A percentile compares a stretch with the other conserved stretches of the same genome.
Evolutionary conservation across 2,888 invertebrate species (phyloP).

Genomic region (Julus scanicus): DNA sequence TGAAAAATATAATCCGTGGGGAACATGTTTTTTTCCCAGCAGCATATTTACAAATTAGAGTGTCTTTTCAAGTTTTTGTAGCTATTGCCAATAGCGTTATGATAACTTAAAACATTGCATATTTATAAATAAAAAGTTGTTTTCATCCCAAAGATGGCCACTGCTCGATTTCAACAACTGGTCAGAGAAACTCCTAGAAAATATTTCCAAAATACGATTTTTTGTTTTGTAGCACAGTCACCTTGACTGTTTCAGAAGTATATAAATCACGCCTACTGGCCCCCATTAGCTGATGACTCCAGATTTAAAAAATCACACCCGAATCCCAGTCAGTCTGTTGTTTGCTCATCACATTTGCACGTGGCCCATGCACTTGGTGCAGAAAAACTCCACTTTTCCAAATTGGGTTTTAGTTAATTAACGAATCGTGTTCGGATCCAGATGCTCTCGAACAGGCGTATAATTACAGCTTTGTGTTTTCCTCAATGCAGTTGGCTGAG

Average conservation of each 20-base stretch:
- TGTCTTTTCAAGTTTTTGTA: no score
- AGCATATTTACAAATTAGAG: no score
- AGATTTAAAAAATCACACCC: not conserved
- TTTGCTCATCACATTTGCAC: not conserved
- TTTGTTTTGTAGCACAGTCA: not conserved
- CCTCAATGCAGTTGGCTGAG: not conserved
- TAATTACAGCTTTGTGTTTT: slow-evolving; percentile 37
- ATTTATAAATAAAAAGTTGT: no score
- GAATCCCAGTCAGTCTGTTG: not conserved
- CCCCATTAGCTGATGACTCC: slow-evolving; percentile 6
- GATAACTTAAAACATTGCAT: no score
- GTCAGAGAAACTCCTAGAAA: not conserved
- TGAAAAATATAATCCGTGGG: no score
- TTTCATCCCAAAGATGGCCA: not conserved
- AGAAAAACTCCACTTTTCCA: slow-evolving; percentile 10
- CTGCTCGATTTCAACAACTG: not conserved
- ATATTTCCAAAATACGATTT: not conserved
- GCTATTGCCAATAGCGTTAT: no score
- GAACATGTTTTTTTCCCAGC: no score
- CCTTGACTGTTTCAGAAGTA: not conserved
- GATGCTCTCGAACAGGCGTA: slow-evolving; percentile 19
- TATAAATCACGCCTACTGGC: not conserved
- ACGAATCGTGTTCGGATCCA: slow-evolving; percentile 13
- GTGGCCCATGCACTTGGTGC: not conserved
- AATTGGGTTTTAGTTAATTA: slow-evolving; percentile 42